phyloP scores from a whole-genome alignment of 2,113 vertebrate species.

The Laticauda laticaudata region DNA sequence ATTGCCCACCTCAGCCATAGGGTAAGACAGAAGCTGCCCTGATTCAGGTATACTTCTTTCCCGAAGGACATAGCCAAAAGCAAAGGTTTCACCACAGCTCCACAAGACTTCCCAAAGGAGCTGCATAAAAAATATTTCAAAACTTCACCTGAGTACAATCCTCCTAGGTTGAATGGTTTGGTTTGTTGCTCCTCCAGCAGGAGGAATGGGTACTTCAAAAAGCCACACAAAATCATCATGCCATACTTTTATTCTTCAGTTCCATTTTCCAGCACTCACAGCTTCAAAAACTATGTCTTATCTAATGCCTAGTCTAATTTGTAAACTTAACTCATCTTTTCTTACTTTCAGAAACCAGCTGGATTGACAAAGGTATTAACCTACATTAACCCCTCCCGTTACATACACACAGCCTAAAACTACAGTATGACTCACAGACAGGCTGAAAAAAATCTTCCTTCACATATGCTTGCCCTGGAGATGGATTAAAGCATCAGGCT shows the following conservation, averaged over 20 bases:
- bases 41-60: not conserved
- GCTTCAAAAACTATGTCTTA: not conserved
- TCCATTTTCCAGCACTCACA: not conserved
- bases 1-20: not conserved
- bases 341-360: not conserved
- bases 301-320: conserved; percentile 6
- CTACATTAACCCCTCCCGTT: not conserved
- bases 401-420: not conserved
- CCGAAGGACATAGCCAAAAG: not conserved
- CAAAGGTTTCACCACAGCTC: not conserved
- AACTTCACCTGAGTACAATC: not conserved
- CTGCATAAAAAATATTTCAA: not conserved
- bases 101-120: not conserved
- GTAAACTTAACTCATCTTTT: not conserved
- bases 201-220: not conserved
- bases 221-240: not conserved
- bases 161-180: not conserved
- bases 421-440: not conserved
- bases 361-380: not conserved
- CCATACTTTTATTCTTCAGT: not conserved
- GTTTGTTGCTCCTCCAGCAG: not conserved
- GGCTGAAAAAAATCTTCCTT: not conserved
- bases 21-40: not conserved
- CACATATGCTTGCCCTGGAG: not conserved
- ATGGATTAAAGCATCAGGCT: not conserved